These are phyloP conservation scores for Rhynchonycteris naso DNA, from an alignment of 2,797 vertebrate genomes.

Conservation along the genomic window DNA sequence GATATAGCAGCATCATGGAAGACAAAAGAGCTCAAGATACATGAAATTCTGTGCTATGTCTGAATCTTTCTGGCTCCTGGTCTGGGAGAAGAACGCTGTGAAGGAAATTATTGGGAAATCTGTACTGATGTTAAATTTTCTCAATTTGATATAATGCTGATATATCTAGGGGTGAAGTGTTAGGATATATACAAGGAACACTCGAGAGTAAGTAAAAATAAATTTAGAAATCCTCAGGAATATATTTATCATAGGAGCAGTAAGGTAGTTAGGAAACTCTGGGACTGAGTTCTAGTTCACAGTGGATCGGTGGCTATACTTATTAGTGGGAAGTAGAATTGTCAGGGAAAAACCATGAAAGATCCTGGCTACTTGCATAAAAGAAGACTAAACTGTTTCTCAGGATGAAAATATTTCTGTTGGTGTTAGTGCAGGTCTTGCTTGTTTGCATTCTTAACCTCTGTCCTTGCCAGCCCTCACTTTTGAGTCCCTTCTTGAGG, in stretches of 20 bases:
- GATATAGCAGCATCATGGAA: not conserved
- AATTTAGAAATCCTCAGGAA: constrained; percentile 48
- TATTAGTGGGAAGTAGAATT: not conserved
- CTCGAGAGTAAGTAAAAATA: constrained; percentile 35
- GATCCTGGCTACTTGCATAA: not conserved
- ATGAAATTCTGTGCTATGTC: not conserved
- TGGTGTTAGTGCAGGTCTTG: not conserved
- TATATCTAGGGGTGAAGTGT: not conserved
- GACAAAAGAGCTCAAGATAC: not conserved
- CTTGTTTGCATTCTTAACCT: not conserved
- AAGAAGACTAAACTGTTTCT: not conserved
- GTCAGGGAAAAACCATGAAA: not conserved
- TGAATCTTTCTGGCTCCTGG: constrained; percentile 10
- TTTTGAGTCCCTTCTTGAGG: not conserved
- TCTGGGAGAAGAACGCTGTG: constrained; percentile 26
- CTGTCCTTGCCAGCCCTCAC: not conserved
- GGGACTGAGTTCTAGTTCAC: not conserved
- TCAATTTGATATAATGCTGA: constrained; percentile 14
- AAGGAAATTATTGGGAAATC: not conserved
- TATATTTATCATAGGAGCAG: constrained; percentile 12
- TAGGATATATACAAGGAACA: not conserved
- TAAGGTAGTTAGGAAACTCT: not conserved
- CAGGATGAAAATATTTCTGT: not conserved
- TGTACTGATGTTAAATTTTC: not conserved
- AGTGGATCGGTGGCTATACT: not conserved